Percentiles rank a stretch among this genome's conserved stretches.
Conservation (phyloP, 2,888 invertebrate species). For the Ophioninae sp. region DNA sequence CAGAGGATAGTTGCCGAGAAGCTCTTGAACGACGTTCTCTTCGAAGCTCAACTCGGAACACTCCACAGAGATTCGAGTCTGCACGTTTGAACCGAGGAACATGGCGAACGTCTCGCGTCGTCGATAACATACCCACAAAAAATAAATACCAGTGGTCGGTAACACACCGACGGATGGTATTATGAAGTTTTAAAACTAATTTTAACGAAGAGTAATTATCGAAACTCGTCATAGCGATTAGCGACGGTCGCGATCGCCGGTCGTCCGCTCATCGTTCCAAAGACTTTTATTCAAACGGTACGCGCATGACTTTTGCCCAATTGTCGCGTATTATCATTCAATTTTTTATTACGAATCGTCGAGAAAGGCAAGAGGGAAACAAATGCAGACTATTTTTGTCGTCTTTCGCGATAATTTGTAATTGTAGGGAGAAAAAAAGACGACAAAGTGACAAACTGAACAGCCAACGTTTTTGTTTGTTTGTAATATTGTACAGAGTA, state of each 20-base stretch:
- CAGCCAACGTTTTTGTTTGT: conserved; percentile 1
- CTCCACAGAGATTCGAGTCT: conserved; percentile 80
- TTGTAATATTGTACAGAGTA: conserved; percentile 34
- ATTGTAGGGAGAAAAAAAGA: background rate
- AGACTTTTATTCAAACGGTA: background rate
- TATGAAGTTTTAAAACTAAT: background rate
- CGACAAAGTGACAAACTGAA: background rate
- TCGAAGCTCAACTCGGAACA: conserved; percentile 81
- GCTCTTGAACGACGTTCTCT: conserved; percentile 80
- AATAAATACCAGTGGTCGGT: too few relatives aligned
- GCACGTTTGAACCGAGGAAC: conserved; percentile 71
- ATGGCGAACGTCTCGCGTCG: background rate
- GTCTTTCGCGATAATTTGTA: background rate
- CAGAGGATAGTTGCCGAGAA: conserved; percentile 81
- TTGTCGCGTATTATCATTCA: background rate
- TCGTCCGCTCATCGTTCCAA: background rate
- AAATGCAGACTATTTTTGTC: background rate
- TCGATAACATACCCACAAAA: too few relatives aligned
- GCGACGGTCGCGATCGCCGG: background rate
- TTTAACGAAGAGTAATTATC: background rate
- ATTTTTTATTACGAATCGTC: background rate
- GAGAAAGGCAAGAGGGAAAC: background rate
- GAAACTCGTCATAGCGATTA: background rate
- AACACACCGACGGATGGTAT: background rate
- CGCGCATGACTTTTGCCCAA: background rate